Conservation (phyloP, 2,113 vertebrate species). For the Edolisoma coerulescens region DNA sequence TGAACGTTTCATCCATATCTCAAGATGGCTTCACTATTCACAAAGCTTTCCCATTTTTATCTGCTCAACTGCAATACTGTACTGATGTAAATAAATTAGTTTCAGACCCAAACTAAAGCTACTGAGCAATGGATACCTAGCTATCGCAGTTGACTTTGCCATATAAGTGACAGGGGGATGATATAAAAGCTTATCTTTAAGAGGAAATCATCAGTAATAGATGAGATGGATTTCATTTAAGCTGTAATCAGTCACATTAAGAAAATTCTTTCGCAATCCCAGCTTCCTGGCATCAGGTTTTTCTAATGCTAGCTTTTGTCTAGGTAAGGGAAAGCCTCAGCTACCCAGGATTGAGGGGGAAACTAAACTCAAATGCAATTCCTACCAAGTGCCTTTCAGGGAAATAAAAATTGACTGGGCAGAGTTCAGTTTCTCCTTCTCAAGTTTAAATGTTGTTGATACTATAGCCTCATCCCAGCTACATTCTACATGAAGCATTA, state of each 20-base stretch:
- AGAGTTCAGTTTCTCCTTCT: not conserved
- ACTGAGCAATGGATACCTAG: not conserved
- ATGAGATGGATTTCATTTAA: not conserved
- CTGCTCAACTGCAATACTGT: not conserved
- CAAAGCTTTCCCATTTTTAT: not conserved
- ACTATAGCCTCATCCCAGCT: not conserved
- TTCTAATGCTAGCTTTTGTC: not conserved
- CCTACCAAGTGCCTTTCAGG: not conserved
- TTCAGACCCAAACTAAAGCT: not conserved
- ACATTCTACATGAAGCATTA: not conserved
- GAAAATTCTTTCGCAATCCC: not conserved
- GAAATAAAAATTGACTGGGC: not conserved
- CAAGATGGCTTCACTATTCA: not conserved
- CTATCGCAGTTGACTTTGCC: not conserved
- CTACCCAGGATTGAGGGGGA: not conserved
- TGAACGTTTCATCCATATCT: not conserved
- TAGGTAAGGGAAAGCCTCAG: not conserved
- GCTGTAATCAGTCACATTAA: not conserved
- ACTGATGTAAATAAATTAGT: not conserved
- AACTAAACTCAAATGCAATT: not conserved
- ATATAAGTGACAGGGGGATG: not conserved
- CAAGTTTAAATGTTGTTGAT: not conserved
- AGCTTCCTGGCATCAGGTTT: not conserved
- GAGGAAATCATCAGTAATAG: not conserved
- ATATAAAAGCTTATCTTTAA: not conserved